Conservation (phyloP, 2,797 vertebrate species). For the Meda fulgida region DNA sequence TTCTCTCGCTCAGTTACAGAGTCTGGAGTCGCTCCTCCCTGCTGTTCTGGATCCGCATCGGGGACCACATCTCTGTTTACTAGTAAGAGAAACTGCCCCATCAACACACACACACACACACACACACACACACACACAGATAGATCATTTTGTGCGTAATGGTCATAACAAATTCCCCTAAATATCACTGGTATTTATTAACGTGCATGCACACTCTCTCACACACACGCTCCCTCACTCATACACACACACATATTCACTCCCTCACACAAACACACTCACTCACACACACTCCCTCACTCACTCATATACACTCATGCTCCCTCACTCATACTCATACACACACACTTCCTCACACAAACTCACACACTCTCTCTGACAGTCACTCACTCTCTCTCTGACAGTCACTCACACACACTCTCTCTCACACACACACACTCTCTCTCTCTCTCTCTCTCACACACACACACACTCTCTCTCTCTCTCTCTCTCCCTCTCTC, state of each 20-base stretch:
- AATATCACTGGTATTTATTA: constrained; percentile 88
- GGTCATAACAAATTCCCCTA: constrained; percentile 88
- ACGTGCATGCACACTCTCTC: too few species aligned
- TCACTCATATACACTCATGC: too few species aligned
- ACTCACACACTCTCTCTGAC: too few species aligned
- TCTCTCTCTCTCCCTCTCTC: constrained; percentile 50
- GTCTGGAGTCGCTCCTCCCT: constrained; percentile 75
- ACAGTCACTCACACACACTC: too few species aligned
- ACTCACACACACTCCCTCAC: constrained; percentile 19
- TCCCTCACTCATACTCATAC: too few species aligned
- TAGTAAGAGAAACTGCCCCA: constrained; percentile 86
- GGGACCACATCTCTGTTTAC: constrained; percentile 84
- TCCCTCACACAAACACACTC: not conserved
- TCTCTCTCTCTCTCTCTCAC: constrained; percentile 25
- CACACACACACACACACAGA: constrained; percentile 83
- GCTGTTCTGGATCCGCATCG: constrained; percentile 91
- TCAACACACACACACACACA: constrained; percentile 77
- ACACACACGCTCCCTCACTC: too few species aligned
- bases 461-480: constrained; percentile 75
- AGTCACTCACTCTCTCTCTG: too few species aligned
- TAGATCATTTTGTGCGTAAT: too few species aligned
- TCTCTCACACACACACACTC: too few species aligned
- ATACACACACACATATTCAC: constrained; percentile 61
- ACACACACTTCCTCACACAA: not conserved
- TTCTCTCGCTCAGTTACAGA: constrained; percentile 64